A percentile compares a stretch with the other conserved stretches of the same genome.
Evolutionary conservation across 2,113 vertebrate genomes (phyloP).

Genomic region (Diglossa brunneiventris): DNA sequence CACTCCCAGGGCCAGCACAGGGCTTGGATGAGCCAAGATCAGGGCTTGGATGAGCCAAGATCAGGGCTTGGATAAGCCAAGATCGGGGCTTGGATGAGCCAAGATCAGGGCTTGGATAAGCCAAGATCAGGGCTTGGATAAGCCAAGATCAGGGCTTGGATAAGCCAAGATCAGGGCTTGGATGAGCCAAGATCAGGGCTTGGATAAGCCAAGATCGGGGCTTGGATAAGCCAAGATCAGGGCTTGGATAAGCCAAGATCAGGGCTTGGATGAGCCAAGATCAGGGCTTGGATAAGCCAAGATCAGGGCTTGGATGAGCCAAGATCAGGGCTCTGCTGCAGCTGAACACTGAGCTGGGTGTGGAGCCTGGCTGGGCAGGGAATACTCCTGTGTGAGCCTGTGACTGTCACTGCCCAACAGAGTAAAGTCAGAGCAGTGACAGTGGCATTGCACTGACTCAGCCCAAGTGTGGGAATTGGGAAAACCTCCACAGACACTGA

Average conservation of each 20-base stretch:
- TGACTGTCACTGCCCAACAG: accelerated
- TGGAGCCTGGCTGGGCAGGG: accelerated
- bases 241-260: no score
- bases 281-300: accelerated
- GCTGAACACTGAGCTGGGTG: accelerated
- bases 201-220: accelerated
- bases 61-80: accelerated
- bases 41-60: accelerated
- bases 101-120: no score
- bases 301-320: neutral
- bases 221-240: no score
- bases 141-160: accelerated
- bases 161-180: accelerated
- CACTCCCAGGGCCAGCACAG: no score
- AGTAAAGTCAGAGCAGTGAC: neutral
- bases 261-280: accelerated
- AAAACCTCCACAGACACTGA: neutral
- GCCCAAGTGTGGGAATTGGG: neutral
- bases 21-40: accelerated
- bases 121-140: neutral
- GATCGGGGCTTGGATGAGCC: neutral
- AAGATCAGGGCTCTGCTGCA: accelerated
- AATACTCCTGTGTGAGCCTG: accelerated
- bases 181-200: neutral
- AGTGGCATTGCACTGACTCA: accelerated